Evolutionary conservation across 2,113 vertebrate species (phyloP), one percentile per base, ranked within the genome.

Genomic region (Macquaria australasica): DNA sequence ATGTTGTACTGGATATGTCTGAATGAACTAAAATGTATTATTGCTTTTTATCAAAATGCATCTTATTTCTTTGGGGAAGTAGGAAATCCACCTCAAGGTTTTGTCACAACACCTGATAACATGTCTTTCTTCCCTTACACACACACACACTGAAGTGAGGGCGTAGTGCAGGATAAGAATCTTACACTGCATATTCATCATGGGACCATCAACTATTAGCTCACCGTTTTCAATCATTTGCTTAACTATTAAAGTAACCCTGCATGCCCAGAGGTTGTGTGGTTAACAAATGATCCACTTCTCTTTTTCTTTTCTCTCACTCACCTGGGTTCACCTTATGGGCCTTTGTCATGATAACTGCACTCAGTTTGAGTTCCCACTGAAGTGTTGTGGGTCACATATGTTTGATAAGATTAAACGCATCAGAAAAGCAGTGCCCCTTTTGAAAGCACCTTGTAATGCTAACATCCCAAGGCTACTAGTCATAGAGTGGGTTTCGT

Each of bases 301-400:
- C 34, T 87, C 75, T 83, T 73, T 69, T 66, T 68, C 88, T 85
- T 66, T 91, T 73, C 84, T 78, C 81, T 53, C 37, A 0, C 86
- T 51, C 86, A 92, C 89, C 84, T 92, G 81, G 83, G 72, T 80
- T 79, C 81, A 84, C 79, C 88, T 91, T 77, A 41, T 63, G 31
- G 77, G n/a, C 53, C 90, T 90, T 94, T 95, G 92, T 94, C 39
- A 92, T 94, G 87, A 76, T 87, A 94, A 90, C 25, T 18, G 41
- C 62, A 1, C 51, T 90, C 82, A 59, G 76, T 73, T 77, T 86
- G 87, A 87, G 53, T 14, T 69, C 59, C 78, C 69, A 66, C 70
- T 81, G 59, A 85, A 82, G 67, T 79, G 83, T 45, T 79, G 64
- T 75, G 84, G 81, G 77, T 73, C 84, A 75, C 69, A 89, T 84